These are phyloP conservation scores for Notospermus geniculatus DNA, from an alignment of 1,140 invertebrate species.

Conservation along the genomic window DNA sequence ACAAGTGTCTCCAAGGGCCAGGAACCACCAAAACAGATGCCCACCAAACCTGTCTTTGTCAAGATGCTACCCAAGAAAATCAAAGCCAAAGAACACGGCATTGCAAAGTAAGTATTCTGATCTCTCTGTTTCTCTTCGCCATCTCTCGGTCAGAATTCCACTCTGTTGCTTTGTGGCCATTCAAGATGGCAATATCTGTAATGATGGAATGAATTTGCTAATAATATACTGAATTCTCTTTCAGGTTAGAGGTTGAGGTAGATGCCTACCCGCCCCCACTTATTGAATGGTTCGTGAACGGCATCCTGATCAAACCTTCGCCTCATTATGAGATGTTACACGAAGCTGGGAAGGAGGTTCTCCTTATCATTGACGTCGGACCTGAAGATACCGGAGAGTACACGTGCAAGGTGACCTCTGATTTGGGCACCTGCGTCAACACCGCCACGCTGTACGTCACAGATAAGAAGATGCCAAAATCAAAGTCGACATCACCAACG, in stretches of 20 bases:
- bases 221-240: background rate
- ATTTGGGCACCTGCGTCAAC: conserved; percentile 73
- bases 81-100: conserved; percentile 43
- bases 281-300: conserved; percentile 54
- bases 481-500: too few relatives aligned
- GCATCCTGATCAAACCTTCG: conserved; percentile 51
- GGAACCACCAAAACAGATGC: background rate
- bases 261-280: conserved; percentile 46
- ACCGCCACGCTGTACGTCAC: conserved; percentile 51
- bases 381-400: conserved; percentile 93
- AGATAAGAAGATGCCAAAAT: conserved; percentile 31
- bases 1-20: too few relatives aligned
- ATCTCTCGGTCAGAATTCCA: background rate
- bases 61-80: conserved; percentile 48
- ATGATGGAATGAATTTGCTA: background rate
- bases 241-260: conserved; percentile 50
- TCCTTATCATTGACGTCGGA: conserved; percentile 78
- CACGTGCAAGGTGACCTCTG: conserved; percentile 85
- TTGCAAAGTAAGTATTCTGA: conserved; percentile 51
- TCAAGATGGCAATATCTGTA: background rate
- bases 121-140: background rate
- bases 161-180: background rate
- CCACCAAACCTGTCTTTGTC: conserved; percentile 37
- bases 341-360: conserved; percentile 44
- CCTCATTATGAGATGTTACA: conserved; percentile 51